Evolutionary conservation across 2,797 vertebrate species (phyloP), one percentile per base, ranked within the genome.

Genomic region (Tenualosa thibaudeaui): DNA sequence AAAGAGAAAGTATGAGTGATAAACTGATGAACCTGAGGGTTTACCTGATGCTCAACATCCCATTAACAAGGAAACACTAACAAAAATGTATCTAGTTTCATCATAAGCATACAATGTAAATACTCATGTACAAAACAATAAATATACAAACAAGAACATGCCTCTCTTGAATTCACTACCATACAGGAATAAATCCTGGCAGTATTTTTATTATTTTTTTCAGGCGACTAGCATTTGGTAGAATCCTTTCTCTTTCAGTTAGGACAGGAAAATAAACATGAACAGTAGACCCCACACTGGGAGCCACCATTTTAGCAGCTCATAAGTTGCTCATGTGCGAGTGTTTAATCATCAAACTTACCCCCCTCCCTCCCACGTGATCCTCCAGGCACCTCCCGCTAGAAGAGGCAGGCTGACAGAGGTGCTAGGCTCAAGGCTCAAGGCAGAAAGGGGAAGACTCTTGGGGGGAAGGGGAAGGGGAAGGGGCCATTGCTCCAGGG

Each of bases 241-340:
- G 82, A 84, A 58, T 84, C 81, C 26, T 81, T 56, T 83, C 65
- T 86, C 78, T 86, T 86, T 85, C 87, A 89, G 88, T 89, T 86
- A 87, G 86, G 87, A 62, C 85, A 89, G 88, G 87, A 87, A 84
- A 88, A 75, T 43, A 75, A 84, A 82, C 81, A 31, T 60, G 84
- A 58, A 46, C 62, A 50, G 50, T 84, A 86, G 88, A 82, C 86
- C 68, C 85, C 85, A 81, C 26, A 75, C 84, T 46, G 85, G 88
- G 84, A 88, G 81, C 54, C 83, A 86, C 84, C 83, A 85, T 88
- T 83, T 86, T 84, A 83, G 65, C 78, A 53, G 62, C 62, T 68
- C 62, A 68, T 68, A 68, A 68, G 62, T 68, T 68, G 58, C 56
- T 24, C 60, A 62, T 85, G 75, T 71, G 51, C 43, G 26, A 68